Evolutionary conservation across 2,797 vertebrate species (phyloP), one percentile per base, ranked within the genome.

Genomic region (Babyrousa celebensis): DNA sequence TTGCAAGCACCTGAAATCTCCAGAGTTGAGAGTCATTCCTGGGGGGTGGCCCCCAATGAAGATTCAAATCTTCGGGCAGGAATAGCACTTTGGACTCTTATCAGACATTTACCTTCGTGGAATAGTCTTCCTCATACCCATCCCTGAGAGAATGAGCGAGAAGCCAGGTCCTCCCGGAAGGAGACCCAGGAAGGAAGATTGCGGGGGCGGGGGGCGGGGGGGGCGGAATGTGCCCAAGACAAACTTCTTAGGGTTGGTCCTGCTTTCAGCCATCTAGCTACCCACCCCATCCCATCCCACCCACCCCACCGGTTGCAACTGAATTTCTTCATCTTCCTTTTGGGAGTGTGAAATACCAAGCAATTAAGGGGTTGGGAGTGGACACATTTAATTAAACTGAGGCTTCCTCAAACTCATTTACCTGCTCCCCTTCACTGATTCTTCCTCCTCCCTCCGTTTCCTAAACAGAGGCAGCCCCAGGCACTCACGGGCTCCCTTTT

Each of bases 321-420:
- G 72, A 54, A 67, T 86, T 84, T 72, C 71, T 89, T 90, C 71
- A 83, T 86, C 71, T 89, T 85, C 60, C 79, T 75, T 91, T 91
- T 82, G 89, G 95, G 86, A 86, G 75, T 94, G 65, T 86, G 85
- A 97, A 94, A 89, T 86, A 84, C 62, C 78, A 90, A 82, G 94
- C 85, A 92, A 74, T 94, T 88, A 87, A 82, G 43, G 62, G 82
- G 85, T 92, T 79, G 93, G 91, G 94, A 95, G 85, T 80, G 85
- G 80, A 89, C 89, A 78, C 75, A 85, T 67, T 95, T 93, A 92
- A 96, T 97, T 94, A 95, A 78, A 43, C 32, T 72, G 80, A 78
- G 54, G 75, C 70, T 89, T 90, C 85, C 83, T 85, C 77, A 65
- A 70, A 58, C 25, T 68, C 93, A 88, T 93, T 94, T 89, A 91